phyloP scores from a whole-genome alignment of 1,140 invertebrate genomes.

The Berghia stephanieae region DNA sequence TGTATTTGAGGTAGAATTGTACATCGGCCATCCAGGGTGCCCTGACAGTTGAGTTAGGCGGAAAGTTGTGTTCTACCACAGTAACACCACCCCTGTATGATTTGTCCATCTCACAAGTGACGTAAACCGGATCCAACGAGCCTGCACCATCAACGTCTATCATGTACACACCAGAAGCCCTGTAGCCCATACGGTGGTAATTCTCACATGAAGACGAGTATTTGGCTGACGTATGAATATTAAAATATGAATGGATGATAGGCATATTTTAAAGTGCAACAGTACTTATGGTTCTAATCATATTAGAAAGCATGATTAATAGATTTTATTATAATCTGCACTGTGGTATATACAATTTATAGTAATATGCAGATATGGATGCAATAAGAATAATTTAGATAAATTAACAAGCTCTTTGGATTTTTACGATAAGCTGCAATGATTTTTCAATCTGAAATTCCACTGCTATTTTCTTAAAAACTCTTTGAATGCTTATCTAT shows the following conservation, averaged over 20 bases:
- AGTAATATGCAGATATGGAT: too few relatives aligned
- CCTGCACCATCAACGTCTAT: slow-evolving; percentile 94
- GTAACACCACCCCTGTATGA: slow-evolving; percentile 84
- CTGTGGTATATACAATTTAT: too few relatives aligned
- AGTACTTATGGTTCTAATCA: too few relatives aligned
- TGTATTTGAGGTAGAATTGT: slow-evolving; percentile 52
- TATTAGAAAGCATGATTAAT: too few relatives aligned
- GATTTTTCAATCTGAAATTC: too few relatives aligned
- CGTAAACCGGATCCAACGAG: slow-evolving; percentile 86
- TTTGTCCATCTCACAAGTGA: slow-evolving; percentile 87
- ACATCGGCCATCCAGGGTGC: slow-evolving; percentile 40
- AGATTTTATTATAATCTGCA: too few relatives aligned
- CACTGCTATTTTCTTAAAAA: too few relatives aligned
- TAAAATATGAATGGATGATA: slow-evolving; percentile 2
- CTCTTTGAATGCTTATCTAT: too few relatives aligned
- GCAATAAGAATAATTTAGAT: too few relatives aligned
- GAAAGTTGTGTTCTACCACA: slow-evolving; percentile 91
- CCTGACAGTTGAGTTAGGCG: slow-evolving; percentile 58
- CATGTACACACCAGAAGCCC: slow-evolving; percentile 86
- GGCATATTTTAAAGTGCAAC: too few relatives aligned
- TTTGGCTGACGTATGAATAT: slow-evolving; percentile 72
- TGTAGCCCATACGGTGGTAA: slow-evolving; percentile 83
- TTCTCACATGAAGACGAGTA: slow-evolving; percentile 92
- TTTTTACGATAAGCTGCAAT: too few relatives aligned
- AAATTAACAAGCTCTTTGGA: too few relatives aligned